phyloP scores from a whole-genome alignment of 2,888 invertebrate species.

The Protonemura montana region DNA sequence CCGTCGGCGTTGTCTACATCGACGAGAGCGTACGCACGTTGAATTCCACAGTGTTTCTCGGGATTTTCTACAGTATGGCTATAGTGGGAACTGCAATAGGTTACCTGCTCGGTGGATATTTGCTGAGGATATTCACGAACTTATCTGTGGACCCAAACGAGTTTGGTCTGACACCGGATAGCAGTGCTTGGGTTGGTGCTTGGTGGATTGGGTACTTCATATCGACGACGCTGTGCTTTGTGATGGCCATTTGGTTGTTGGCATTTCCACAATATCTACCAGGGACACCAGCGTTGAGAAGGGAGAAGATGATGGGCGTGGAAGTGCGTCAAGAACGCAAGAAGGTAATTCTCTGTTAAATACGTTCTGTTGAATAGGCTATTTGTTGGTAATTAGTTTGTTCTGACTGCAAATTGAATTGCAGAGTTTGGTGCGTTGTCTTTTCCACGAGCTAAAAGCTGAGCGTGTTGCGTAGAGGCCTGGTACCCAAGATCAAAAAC shows the following conservation, averaged over 20 bases:
- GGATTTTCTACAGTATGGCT: conserved; percentile 83
- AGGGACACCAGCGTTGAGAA: conserved; percentile 62
- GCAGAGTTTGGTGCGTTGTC: background rate
- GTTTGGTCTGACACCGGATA: conserved; percentile 75
- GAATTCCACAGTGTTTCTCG: conserved; percentile 85
- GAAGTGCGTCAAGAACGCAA: background rate
- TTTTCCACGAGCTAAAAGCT: background rate
- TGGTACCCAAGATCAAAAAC: no score
- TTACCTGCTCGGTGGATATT: conserved; percentile 83
- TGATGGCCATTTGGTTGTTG: conserved; percentile 75
- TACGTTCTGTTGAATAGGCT: conserved; percentile 10
- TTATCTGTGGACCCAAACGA: conserved; percentile 67
- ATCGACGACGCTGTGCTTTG: conserved; percentile 69
- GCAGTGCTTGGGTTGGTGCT: conserved; percentile 83
- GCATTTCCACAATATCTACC: conserved; percentile 79
- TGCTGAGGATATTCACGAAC: conserved; percentile 80
- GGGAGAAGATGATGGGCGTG: conserved; percentile 74
- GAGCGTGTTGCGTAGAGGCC: no score
- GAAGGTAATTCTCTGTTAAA: conserved; percentile 60
- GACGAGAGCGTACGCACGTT: conserved; percentile 88
- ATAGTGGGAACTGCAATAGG: conserved; percentile 86
- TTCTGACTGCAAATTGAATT: background rate
- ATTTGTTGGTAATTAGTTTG: background rate
- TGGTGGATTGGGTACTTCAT: conserved; percentile 87
- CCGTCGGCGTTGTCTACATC: conserved; percentile 85